Conservation (phyloP, 2,797 vertebrate species). For the Carcharodon carcharias region DNA sequence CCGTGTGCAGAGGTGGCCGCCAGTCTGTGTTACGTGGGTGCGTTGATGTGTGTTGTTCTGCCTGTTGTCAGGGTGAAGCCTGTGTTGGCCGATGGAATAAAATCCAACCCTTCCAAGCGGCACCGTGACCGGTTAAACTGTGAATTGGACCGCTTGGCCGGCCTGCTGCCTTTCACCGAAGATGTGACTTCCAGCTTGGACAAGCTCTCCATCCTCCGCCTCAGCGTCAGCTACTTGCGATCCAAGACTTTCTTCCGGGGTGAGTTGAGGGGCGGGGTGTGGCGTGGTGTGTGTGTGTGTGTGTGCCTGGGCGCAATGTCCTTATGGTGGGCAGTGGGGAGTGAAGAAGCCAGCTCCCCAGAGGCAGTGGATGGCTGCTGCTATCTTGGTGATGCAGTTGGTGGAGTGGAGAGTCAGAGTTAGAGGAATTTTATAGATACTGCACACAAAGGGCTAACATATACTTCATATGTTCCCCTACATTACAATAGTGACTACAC, state of each 20-base stretch:
- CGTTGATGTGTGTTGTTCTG: not conserved
- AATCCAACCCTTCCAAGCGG: constrained; percentile 38
- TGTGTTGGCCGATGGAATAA: not conserved
- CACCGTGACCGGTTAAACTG: constrained; percentile 32
- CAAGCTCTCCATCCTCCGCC: constrained; percentile 38
- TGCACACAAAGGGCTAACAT: not conserved
- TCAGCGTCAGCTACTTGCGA: constrained; percentile 39
- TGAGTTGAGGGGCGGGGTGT: not conserved
- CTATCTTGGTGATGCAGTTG: not conserved
- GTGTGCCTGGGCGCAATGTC: not conserved
- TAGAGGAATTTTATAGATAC: not conserved
- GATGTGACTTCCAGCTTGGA: constrained; percentile 36
- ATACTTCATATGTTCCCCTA: not conserved
- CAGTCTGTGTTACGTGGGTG: not conserved
- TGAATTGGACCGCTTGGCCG: constrained; percentile 32
- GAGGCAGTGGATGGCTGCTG: not conserved
- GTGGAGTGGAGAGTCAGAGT: not conserved
- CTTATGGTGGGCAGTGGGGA: not conserved
- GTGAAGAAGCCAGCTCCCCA: not conserved
- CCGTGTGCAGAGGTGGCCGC: too few relatives aligned
- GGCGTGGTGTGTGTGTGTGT: too few relatives aligned
- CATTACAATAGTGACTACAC: not conserved
- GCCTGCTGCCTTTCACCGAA: constrained; percentile 37
- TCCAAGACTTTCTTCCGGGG: constrained; percentile 37
- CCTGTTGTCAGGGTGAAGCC: not conserved